These are phyloP conservation scores for Centrocercus urophasianus DNA, from an alignment of 2,113 vertebrate species.

Conservation along the genomic window DNA sequence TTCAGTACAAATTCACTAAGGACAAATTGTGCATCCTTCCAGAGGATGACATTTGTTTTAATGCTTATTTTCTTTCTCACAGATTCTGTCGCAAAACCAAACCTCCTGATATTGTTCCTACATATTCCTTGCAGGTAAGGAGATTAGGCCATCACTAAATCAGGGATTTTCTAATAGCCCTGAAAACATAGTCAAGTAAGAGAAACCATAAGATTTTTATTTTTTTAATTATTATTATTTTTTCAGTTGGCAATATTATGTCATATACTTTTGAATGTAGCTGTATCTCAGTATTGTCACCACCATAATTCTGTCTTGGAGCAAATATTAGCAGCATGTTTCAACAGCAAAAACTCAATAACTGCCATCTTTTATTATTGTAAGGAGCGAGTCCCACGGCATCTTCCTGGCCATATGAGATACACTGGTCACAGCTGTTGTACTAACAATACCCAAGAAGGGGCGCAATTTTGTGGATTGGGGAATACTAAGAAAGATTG, in stretches of 20 bases:
- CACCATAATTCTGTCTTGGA: not conserved
- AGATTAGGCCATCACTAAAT: not conserved
- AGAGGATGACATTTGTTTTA: not conserved
- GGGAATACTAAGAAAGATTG: not conserved
- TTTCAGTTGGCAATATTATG: not conserved
- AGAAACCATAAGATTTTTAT: not conserved
- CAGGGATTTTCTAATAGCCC: not conserved
- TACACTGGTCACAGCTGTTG: not conserved
- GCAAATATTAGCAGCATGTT: not conserved
- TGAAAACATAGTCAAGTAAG: not conserved
- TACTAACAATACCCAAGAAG: not conserved
- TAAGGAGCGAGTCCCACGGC: not conserved
- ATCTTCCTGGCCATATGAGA: not conserved
- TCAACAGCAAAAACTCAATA: not conserved
- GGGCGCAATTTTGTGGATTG: not conserved
- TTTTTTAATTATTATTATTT: too few relatives aligned
- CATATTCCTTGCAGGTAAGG: slow-evolving; percentile 44
- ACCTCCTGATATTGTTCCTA: slow-evolving; percentile 8
- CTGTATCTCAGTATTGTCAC: not conserved
- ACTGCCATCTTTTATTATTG: not conserved
- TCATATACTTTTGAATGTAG: not conserved
- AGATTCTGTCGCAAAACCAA: slow-evolving; percentile 5
- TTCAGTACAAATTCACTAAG: not conserved
- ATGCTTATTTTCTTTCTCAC: not conserved
- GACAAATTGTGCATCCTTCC: not conserved